Evolutionary conservation across 2,797 vertebrate species (phyloP).

Genomic region (Acipenser ruthenus): DNA sequence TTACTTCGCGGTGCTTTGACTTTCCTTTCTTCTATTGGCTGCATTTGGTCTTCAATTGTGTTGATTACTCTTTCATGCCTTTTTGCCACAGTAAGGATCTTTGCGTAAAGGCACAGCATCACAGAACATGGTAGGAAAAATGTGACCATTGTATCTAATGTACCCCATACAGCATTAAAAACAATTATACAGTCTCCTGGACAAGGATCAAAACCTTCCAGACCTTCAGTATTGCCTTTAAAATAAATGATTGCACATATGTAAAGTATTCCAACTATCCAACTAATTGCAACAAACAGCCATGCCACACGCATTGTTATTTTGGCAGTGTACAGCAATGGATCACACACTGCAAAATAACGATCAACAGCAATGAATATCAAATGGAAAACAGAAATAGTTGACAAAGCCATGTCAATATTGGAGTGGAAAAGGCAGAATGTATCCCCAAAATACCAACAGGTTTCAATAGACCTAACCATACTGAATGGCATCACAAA

Average conservation of each 20-base stretch:
- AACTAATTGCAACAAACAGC: background rate
- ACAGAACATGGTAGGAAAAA: slow-evolving; percentile 10
- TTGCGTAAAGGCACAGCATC: slow-evolving; percentile 4
- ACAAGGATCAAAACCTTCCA: background rate
- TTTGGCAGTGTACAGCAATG: slow-evolving; percentile 4
- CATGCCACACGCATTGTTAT: background rate
- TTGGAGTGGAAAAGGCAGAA: no score
- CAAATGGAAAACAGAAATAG: no score
- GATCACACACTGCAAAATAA: background rate
- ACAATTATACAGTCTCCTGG: background rate
- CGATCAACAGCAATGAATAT: slow-evolving; percentile 6
- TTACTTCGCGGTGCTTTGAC: background rate
- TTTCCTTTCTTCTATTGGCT: background rate
- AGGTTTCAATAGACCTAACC: no score
- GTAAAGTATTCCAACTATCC: slow-evolving; percentile 7
- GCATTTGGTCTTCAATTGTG: background rate
- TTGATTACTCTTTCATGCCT: slow-evolving; percentile 2
- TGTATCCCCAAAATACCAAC: no score
- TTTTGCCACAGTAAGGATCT: slow-evolving; percentile 7
- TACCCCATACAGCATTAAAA: background rate
- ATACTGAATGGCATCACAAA: no score
- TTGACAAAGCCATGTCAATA: no score
- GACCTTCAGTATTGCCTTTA: background rate
- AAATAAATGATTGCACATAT: slow-evolving; percentile 6
- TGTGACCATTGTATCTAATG: background rate